Percentiles rank a stretch among this genome's conserved stretches.
These are phyloP conservation scores for Yoshiicerus persimilis DNA, from an alignment of 1,140 invertebrate species.

Conservation along the genomic window DNA sequence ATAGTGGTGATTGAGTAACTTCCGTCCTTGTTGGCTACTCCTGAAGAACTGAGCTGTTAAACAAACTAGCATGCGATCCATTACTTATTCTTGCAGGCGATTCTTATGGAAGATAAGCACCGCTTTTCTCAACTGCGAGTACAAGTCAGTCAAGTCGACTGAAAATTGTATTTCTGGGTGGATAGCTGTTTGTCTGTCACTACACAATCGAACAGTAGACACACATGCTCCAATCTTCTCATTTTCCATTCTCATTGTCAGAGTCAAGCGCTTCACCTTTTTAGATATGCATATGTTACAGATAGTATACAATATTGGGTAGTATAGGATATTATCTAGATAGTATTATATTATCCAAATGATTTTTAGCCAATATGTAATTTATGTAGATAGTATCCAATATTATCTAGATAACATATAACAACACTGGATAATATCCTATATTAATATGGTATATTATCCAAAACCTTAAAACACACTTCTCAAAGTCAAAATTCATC, in stretches of 20 bases:
- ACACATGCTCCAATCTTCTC: not conserved
- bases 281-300: not conserved
- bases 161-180: slow-evolving; percentile 6
- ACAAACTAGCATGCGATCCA: not conserved
- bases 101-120: not conserved
- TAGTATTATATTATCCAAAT: too few relatives aligned
- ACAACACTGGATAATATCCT: too few relatives aligned
- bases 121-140: not conserved
- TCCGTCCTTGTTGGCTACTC: not conserved
- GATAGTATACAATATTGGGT: too few relatives aligned
- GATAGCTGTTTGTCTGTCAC: not conserved
- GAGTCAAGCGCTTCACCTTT: not conserved
- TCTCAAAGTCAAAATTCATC: too few relatives aligned
- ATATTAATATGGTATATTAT: too few relatives aligned
- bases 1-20: not conserved
- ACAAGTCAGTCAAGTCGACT: not conserved
- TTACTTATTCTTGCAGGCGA: not conserved
- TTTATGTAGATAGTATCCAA: too few relatives aligned
- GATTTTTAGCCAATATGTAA: too few relatives aligned
- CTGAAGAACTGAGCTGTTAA: not conserved
- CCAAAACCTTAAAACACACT: too few relatives aligned
- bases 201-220: not conserved
- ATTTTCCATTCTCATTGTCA: slow-evolving; percentile 10
- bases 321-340: too few relatives aligned
- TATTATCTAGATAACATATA: too few relatives aligned